These are phyloP conservation scores for Pampusana beccarii DNA, from an alignment of 2,113 vertebrate genomes.

Conservation along the genomic window DNA sequence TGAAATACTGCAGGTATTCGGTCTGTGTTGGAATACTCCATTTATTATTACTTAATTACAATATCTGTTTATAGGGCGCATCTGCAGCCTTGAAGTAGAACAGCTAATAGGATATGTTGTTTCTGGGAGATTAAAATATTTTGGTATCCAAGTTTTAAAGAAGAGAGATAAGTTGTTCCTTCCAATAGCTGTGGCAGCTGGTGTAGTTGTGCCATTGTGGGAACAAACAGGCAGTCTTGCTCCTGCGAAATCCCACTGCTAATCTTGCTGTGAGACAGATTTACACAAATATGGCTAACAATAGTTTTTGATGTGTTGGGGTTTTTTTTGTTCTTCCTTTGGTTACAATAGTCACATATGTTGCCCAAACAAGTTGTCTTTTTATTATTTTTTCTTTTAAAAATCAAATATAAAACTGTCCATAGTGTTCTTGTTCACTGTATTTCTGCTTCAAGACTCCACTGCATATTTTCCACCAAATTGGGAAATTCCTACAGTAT, in stretches of 20 bases:
- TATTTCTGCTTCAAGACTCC: background rate
- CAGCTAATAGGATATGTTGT: background rate
- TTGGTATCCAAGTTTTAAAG: background rate
- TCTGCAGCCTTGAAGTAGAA: background rate
- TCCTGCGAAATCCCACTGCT: background rate
- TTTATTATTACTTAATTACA: background rate
- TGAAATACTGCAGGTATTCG: background rate
- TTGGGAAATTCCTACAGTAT: background rate
- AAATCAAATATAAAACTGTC: background rate
- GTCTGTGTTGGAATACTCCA: background rate
- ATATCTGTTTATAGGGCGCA: accelerated
- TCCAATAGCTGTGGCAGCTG: background rate
- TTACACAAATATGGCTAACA: background rate
- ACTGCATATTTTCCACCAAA: background rate
- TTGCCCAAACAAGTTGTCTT: background rate
- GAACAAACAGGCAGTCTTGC: background rate
- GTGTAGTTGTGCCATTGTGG: background rate
- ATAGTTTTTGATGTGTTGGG: background rate
- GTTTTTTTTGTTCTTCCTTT: background rate
- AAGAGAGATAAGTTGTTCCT: background rate
- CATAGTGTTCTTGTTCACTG: background rate
- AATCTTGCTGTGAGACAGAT: background rate
- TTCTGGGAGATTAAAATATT: background rate
- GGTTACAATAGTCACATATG: background rate
- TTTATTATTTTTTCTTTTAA: background rate